A percentile compares a stretch with the other conserved stretches of the same genome.
phyloP scores from a whole-genome alignment of 23 tunicate genomes.

The Styela plicata region DNA sequence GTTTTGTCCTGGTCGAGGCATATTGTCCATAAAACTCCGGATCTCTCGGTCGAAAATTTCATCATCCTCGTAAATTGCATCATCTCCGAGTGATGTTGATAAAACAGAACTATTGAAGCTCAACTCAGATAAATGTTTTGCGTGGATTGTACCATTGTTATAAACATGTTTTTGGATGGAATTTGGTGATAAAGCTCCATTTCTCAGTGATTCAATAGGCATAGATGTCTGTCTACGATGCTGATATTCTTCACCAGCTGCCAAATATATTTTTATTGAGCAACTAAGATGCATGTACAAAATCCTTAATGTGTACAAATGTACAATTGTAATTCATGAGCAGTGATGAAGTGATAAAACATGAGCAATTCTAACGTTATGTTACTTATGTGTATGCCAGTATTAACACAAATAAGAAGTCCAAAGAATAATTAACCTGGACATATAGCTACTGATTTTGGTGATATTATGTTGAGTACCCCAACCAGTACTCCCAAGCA shows the following conservation, averaged over 20 bases:
- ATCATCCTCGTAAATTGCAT: not conserved
- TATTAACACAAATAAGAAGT: no score
- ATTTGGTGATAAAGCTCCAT: not conserved
- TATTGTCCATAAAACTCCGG: not conserved
- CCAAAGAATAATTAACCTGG: no score
- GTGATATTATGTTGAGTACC: no score
- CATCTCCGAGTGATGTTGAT: conserved; percentile 18
- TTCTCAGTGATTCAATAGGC: conserved; percentile 30
- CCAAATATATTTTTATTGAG: not conserved
- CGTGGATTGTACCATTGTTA: not conserved
- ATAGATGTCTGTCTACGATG: conserved; percentile 58
- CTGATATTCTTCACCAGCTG: not conserved
- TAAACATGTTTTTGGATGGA: not conserved
- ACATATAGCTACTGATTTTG: no score
- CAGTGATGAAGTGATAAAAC: no score
- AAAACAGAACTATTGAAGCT: conserved; percentile 6
- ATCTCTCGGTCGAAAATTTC: not conserved
- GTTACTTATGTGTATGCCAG: no score
- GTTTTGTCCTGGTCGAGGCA: not conserved
- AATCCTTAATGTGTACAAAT: no score
- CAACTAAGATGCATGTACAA: no score
- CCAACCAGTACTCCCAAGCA: no score
- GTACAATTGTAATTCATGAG: no score
- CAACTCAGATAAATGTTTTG: not conserved
- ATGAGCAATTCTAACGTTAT: no score